Evolutionary conservation across 2,888 invertebrate genomes (phyloP).

Genomic region (Endomychus coccineus): DNA sequence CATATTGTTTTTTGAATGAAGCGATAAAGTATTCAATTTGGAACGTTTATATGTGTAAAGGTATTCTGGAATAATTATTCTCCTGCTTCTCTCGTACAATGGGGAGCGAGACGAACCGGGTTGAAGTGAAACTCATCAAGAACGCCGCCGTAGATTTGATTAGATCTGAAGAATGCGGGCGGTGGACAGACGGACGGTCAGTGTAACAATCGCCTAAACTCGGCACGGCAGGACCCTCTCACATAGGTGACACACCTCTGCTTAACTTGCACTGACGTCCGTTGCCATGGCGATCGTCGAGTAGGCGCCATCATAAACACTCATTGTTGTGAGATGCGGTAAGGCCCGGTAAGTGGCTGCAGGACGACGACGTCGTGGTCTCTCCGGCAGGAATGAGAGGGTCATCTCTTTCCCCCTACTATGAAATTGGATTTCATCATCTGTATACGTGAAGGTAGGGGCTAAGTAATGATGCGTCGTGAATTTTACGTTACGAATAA

Average conservation of each 20-base stretch:
- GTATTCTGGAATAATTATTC: too few relatives aligned
- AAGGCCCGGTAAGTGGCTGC: constrained; percentile 35
- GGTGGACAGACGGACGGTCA: constrained; percentile 15
- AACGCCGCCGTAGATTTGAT: too few relatives aligned
- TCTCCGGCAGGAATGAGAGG: constrained; percentile 21
- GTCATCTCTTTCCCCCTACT: constrained; percentile 7
- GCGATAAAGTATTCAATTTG: too few relatives aligned
- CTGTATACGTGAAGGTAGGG: constrained; percentile 15
- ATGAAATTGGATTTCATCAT: constrained; percentile 15
- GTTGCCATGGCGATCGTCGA: constrained; percentile 46
- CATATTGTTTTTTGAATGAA: too few relatives aligned
- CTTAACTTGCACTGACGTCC: constrained; percentile 34
- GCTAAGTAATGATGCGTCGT: too few relatives aligned
- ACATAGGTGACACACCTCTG: constrained; percentile 38
- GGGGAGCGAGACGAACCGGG: too few relatives aligned
- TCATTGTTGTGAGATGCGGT: constrained; percentile 46
- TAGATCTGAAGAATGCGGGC: constrained; percentile 21
- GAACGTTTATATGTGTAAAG: too few relatives aligned
- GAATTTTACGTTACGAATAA: too few relatives aligned
- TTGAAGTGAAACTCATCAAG: too few relatives aligned
- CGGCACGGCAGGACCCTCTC: constrained; percentile 19
- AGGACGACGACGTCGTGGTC: constrained; percentile 27
- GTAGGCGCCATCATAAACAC: constrained; percentile 48
- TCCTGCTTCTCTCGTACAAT: too few relatives aligned
- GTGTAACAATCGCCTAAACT: constrained; percentile 22